Base-by-base conservation (phyloP, 2,888 invertebrate species). In the Abrostola triplasia region DNA sequence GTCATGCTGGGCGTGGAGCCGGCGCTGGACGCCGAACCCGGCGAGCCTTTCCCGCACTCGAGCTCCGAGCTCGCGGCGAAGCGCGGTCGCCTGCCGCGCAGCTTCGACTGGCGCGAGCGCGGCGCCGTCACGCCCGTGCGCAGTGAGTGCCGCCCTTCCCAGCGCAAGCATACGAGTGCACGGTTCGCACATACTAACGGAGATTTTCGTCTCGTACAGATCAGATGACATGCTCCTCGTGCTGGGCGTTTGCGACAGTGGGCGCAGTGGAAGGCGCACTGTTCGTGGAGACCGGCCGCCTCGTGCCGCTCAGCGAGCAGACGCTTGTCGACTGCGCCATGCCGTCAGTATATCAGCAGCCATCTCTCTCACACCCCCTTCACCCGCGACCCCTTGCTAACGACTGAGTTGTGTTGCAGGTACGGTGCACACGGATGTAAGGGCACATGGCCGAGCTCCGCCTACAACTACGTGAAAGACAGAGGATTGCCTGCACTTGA, bases 181-280 rank as follows among this genome's bases (percentile, higher is more conserved):
- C 2, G 36, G 9, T 6, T 5, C 10, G 24, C 10, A 1, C 24
- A 0, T 11, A 5, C 40, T 36, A 42, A 7, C 59, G 7, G n/a
- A 5, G 7, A 6, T 24, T 38, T 41, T 37, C 38, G 41, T 67
- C 24, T 24, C 41, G 68, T 73, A 13, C 85, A 93, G 93, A 81
- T 77, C 94, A 94, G 71, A 86, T 84, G 13, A 52, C 66, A 42
- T 93, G 94, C 78, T 48, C 73, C 38, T 90, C 93, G 67, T 94
- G 94, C 84, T 94, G 94, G 94, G 94, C 94, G 64, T 90, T 92
- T 80, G 89, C 94, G 35, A 92, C 92, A 71, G 77, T 88, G 57
- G 94, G 90, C 55, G 89, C 94, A 38, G 91, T 93, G 75, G 94
- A 94, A 77, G 92, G 93, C 64, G 93, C 93, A 65, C 85, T 92